A percentile compares a stretch with the other conserved stretches of the same genome.
These are phyloP conservation scores for Drosophila affinis DNA, from an alignment of 2,888 invertebrate species.

Conservation along the genomic window DNA sequence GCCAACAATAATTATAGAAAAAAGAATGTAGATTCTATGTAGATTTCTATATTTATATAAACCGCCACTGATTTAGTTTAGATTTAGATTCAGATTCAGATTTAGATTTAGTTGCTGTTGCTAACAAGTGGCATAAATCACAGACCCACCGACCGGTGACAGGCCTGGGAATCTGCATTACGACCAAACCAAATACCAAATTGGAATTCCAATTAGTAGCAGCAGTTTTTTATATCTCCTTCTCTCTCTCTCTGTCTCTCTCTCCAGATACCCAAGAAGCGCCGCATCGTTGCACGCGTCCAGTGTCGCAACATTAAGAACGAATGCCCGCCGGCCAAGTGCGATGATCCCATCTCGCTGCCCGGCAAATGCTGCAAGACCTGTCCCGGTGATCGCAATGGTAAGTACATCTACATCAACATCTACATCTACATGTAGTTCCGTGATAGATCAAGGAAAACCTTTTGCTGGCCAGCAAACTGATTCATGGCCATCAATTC, in stretches of 20 bases:
- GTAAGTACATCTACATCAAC: constrained; percentile 85
- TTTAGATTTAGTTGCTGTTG: constrained; percentile 4
- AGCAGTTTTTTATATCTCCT: background rate
- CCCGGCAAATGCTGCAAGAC: constrained; percentile 96
- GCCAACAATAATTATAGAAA: constrained; percentile 44
- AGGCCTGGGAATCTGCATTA: constrained; percentile 33
- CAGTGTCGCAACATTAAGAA: constrained; percentile 96
- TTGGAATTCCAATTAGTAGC: constrained; percentile 21
- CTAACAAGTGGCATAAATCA: constrained; percentile 30
- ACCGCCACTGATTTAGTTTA: constrained; percentile 19
- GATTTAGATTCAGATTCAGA: constrained; percentile 13
- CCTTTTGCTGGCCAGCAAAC: background rate
- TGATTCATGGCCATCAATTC: constrained; percentile 44
- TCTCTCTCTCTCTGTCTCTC: background rate
- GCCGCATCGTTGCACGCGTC: constrained; percentile 93
- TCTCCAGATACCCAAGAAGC: constrained; percentile 92
- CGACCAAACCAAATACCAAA: background rate
- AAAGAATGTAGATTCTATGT: constrained; percentile 32
- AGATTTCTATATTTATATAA: constrained; percentile 62
- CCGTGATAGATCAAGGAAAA: too few species aligned
- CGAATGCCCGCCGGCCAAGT: constrained; percentile 94
- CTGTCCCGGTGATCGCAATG: constrained; percentile 91
- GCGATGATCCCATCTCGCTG: constrained; percentile 92
- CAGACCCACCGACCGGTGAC: constrained; percentile 3
- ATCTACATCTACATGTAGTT: too few species aligned